Evolutionary conservation across 2,797 vertebrate genomes (phyloP).

Genomic region (Hapalemur alaotrensis): DNA sequence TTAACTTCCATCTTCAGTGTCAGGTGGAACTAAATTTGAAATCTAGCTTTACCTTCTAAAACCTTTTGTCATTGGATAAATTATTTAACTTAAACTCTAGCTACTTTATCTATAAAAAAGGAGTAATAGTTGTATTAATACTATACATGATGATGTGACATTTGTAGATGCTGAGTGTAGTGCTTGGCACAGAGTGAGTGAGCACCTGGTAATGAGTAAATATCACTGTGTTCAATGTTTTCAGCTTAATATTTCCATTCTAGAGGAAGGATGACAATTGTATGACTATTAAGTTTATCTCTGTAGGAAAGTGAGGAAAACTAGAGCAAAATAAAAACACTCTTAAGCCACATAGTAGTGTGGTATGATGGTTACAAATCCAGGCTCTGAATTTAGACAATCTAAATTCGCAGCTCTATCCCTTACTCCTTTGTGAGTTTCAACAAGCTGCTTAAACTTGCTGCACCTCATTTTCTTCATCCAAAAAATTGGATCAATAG

Average conservation of each 20-base stretch:
- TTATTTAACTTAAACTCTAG: neutral
- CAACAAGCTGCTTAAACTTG: neutral
- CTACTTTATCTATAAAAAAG: neutral
- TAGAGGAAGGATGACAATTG: neutral
- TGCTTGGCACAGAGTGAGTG: neutral
- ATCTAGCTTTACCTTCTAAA: neutral
- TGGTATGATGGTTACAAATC: neutral
- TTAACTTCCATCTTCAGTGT: neutral
- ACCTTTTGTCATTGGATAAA: neutral
- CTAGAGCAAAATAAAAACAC: neutral
- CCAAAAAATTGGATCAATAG: neutral
- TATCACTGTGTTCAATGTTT: neutral
- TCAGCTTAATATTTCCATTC: neutral
- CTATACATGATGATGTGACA: neutral
- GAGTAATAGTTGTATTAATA: neutral
- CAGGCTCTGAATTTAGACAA: neutral
- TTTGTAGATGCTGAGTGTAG: neutral
- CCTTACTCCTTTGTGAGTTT: neutral
- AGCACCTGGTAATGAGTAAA: neutral
- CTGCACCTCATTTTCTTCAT: neutral
- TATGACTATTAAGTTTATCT: neutral
- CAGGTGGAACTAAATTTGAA: slow-evolving; percentile 10
- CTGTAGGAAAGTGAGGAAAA: neutral
- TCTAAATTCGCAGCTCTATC: neutral
- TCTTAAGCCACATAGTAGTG: neutral